Evolutionary conservation across 2,888 invertebrate genomes (phyloP), one percentile per base, ranked within the genome.

Genomic region (Anarsia innoxiella): DNA sequence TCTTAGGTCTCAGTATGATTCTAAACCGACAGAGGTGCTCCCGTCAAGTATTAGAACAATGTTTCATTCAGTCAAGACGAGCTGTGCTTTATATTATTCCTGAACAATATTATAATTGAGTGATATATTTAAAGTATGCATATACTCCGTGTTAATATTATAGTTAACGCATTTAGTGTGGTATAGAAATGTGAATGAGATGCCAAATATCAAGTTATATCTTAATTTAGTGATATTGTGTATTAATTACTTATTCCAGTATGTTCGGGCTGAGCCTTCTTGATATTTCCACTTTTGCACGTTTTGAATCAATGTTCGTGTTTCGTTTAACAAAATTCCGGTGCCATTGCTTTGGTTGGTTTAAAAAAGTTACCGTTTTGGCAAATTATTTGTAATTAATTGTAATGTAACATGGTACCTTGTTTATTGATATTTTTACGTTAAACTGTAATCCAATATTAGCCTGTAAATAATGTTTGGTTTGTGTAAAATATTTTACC

Each of bases 181-280:
- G 56, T 66, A 53, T 59, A 58, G 53, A 53, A 56, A 63, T 73
- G 77, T 77, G 71, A 78, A 75, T 74, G 61, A 73, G 68, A 82
- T 77, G 75, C 84, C 82, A 83, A 84, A 84, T 80, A 80, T 69
- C 69, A 64, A 63, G 62, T 65, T 64, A 57, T 49, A 56, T 56
- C 52, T n/a, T 56, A 50, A 31, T 51, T 59, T 64, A 60, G 60
- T 48, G 52, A 59, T 62, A 61, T 53, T 44, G 37, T n/a, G n/a
- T 50, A 37, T 49, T 56, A 45, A 43, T 47, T n/a, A n/a, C 45
- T 55, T 56, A 60, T 65, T 68, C 69, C 65, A 69, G 55, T 66
- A 25, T 56, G 48, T 36, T 34, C 44, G 68, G 65, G 69, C 66
- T 64, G 62, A 56, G 56, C 51, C 56, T 28, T 16, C 6, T 28